A percentile compares a stretch with the other conserved stretches of the same genome.
Evolutionary conservation across 2,113 vertebrate genomes (phyloP).

Genomic region (Micromys minutus): DNA sequence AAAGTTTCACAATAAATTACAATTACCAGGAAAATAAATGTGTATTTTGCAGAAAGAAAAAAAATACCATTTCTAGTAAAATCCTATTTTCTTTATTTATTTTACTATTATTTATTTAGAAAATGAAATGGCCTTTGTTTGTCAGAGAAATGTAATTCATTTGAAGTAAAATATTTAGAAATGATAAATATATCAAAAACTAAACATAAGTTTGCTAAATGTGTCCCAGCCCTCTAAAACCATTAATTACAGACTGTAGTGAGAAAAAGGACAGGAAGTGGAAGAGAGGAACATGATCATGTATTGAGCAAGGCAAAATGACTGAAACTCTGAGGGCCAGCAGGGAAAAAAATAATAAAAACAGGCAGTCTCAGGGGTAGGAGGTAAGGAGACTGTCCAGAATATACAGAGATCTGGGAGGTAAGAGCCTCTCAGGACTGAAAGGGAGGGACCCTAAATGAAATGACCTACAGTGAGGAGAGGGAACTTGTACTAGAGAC

Average conservation of each 20-base stretch:
- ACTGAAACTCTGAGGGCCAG: no score
- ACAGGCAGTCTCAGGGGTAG: no score
- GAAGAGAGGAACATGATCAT: no score
- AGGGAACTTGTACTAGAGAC: no score
- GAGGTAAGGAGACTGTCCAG: no score
- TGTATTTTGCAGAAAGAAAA: neutral
- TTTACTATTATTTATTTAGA: neutral
- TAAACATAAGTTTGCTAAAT: neutral
- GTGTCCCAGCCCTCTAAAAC: neutral
- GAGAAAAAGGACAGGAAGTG: no score
- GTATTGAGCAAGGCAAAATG: no score
- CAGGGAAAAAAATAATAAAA: no score
- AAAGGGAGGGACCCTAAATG: no score
- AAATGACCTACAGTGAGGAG: no score
- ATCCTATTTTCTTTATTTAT: neutral
- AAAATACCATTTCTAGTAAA: neutral
- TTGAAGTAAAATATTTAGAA: slow-evolving; percentile 32
- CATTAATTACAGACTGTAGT: neutral
- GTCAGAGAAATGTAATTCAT: neutral
- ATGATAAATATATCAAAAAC: slow-evolving; percentile 9
- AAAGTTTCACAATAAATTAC: neutral
- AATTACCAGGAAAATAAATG: neutral
- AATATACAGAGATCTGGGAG: no score
- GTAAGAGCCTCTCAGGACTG: no score
- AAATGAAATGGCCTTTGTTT: neutral